Evolutionary conservation across 2,888 invertebrate genomes (phyloP).

Genomic region (Melangyna quadrimaculata): DNA sequence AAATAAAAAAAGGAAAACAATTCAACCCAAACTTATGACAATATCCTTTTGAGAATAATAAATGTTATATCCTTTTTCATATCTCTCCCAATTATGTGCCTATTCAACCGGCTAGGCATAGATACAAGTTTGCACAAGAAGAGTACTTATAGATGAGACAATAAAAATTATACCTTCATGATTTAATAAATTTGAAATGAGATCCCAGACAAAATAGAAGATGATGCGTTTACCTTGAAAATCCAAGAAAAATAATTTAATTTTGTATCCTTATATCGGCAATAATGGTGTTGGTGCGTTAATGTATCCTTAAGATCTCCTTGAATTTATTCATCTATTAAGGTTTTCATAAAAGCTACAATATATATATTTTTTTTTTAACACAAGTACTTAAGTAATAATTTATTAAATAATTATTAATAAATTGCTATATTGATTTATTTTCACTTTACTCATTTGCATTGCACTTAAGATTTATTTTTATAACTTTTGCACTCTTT

Average conservation of each 20-base stretch:
- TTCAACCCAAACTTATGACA: background rate
- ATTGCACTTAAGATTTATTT: background rate
- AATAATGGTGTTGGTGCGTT: background rate
- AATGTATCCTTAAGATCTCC: slow-evolving; percentile 2
- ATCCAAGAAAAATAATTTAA: background rate
- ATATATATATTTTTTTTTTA: background rate
- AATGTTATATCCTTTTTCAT: background rate
- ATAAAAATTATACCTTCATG: background rate
- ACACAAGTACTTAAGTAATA: background rate
- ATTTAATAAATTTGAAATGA: background rate
- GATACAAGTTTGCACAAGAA: background rate
- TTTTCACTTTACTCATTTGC: background rate
- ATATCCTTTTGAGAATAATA: background rate
- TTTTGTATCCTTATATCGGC: background rate
- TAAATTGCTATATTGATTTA: background rate
- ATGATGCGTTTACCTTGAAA: background rate
- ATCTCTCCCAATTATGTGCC: background rate
- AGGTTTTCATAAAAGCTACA: background rate
- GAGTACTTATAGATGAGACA: background rate
- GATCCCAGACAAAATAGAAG: background rate
- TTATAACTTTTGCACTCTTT: background rate
- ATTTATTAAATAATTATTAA: background rate
- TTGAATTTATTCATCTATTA: background rate
- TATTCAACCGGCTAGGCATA: background rate
- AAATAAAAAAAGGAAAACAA: background rate